These are phyloP conservation scores for Nesogale talazaci DNA, from an alignment of 2,113 vertebrate genomes.

Conservation along the genomic window DNA sequence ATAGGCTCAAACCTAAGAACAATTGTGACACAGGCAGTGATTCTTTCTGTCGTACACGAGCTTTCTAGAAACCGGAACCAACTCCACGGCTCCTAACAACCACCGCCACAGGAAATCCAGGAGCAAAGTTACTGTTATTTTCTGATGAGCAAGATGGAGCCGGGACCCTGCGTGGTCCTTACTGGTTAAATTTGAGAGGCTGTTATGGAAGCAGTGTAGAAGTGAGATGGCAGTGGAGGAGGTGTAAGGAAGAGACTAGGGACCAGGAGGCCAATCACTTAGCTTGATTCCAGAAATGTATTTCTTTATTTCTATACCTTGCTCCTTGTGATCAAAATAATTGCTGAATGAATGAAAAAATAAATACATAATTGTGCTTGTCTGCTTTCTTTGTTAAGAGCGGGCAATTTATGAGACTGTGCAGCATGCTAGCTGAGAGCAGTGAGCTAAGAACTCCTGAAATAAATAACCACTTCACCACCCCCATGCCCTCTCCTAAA, in stretches of 20 bases:
- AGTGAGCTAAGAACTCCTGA: background rate
- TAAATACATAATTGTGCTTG: background rate
- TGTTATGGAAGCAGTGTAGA: background rate
- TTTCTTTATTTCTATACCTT: background rate
- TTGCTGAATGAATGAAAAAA: background rate
- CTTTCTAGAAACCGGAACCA: too few species aligned
- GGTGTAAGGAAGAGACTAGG: background rate
- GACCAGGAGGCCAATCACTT: conserved; percentile 16
- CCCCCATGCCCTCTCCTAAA: background rate
- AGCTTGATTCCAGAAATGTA: conserved; percentile 9
- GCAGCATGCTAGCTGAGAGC: background rate
- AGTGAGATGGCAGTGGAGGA: background rate
- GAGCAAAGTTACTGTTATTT: background rate
- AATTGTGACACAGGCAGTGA: too few species aligned
- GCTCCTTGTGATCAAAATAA: conserved; percentile 29
- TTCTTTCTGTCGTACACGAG: too few species aligned
- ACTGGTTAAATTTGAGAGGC: conserved; percentile 5
- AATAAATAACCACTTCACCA: conserved; percentile 28
- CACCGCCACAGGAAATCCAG: background rate
- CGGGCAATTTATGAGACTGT: background rate
- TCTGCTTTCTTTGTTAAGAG: conserved; percentile 45
- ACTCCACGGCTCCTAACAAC: too few species aligned
- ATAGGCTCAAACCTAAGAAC: too few species aligned
- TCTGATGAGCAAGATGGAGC: background rate
- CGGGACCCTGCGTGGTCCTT: background rate